These are phyloP conservation scores for Dunckerocampus dactyliophorus DNA, from an alignment of 2,113 vertebrate genomes.

Conservation along the genomic window DNA sequence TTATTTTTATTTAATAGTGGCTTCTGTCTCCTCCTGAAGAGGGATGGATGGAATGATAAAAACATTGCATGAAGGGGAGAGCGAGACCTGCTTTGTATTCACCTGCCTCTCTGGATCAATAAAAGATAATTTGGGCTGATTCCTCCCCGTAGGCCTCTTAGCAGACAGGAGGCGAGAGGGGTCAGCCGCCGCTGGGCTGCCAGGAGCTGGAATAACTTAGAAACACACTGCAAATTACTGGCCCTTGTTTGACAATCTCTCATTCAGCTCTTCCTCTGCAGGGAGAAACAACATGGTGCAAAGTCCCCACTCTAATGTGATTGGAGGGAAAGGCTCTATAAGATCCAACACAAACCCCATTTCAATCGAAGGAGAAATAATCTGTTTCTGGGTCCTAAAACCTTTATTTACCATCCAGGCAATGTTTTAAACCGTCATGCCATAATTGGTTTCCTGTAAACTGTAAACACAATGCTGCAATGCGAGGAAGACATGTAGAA, in stretches of 20 bases:
- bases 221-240: conserved; percentile 67
- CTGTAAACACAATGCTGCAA: too few species aligned
- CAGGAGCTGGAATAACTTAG: conserved; percentile 71
- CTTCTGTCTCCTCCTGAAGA: conserved; percentile 11
- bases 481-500: too few species aligned
- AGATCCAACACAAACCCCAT: too few species aligned
- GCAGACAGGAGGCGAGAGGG: conserved; percentile 67
- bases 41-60: conserved; percentile 30
- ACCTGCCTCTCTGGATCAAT: conserved; percentile 77
- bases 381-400: too few species aligned
- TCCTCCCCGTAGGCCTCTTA: conserved; percentile 71
- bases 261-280: conserved; percentile 46
- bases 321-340: not conserved
- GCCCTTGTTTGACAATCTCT: conserved; percentile 58
- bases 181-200: conserved; percentile 68
- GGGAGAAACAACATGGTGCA: conserved; percentile 19
- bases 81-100: conserved; percentile 70
- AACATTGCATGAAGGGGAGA: conserved; percentile 34
- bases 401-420: too few species aligned
- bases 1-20: conserved; percentile 7
- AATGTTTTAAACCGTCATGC: too few species aligned
- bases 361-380: too few species aligned
- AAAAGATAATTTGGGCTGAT: conserved; percentile 74
- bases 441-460: too few species aligned
- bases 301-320: conserved; percentile 17